Conservation (phyloP, 2,888 invertebrate species). For the Lycaena phlaeas region DNA sequence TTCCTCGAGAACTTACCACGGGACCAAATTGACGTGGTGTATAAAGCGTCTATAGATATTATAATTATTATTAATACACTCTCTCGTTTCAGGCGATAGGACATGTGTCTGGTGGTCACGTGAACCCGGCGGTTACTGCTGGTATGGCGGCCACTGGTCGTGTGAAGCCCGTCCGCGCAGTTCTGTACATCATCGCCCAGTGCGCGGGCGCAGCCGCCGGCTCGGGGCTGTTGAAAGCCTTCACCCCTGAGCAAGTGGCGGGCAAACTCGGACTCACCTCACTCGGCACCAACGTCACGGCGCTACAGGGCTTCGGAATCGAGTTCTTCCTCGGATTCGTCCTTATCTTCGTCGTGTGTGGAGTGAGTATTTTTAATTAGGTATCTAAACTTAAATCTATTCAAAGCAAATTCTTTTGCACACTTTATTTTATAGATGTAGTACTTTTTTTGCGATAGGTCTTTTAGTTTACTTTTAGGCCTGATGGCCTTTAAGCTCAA, state of each 20-base stretch:
- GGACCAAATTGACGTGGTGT: no score
- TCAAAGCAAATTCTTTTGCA: no score
- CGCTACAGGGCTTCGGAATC: conserved; percentile 88
- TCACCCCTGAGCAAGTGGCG: conserved; percentile 77
- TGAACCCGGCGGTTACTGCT: conserved; percentile 93
- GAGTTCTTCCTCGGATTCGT: conserved; percentile 93
- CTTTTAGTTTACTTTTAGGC: no score
- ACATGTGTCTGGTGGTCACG: conserved; percentile 91
- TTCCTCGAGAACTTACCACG: no score
- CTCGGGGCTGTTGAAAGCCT: conserved; percentile 80
- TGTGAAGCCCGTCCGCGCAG: conserved; percentile 80
- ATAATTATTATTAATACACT: no score
- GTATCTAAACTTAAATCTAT: no score
- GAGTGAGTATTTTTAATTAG: conserved; percentile 79
- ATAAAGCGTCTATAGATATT: no score
- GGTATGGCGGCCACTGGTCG: conserved; percentile 86
- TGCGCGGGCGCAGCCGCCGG: conserved; percentile 87
- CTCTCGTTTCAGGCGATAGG: conserved; percentile 78
- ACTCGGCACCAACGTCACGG: conserved; percentile 74
- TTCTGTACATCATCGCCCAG: conserved; percentile 87
- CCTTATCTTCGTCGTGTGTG: conserved; percentile 91
- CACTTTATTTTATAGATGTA: no score
- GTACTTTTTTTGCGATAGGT: no score
- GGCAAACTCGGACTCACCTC: conserved; percentile 79
- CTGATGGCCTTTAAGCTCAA: no score